phyloP scores from a whole-genome alignment of 1,140 invertebrate species.

The Medauroidea extradentata region DNA sequence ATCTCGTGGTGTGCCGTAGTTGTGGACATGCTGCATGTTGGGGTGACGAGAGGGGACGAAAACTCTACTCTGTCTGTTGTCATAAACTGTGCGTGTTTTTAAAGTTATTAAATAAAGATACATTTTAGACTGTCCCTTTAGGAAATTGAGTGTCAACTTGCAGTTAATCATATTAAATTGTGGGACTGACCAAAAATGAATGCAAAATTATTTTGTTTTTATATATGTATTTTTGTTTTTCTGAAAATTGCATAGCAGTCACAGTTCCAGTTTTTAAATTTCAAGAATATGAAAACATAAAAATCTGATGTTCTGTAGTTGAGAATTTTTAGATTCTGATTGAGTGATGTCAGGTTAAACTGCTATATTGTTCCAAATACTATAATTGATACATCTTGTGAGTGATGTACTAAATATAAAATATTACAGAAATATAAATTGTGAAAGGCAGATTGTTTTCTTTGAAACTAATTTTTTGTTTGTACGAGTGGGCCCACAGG shows the following conservation, averaged over 20 bases:
- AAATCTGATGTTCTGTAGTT: conserved; percentile 12
- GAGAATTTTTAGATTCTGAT: conserved; percentile 10
- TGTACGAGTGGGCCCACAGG: no score
- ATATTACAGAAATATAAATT: conserved; percentile 1
- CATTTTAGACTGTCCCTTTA: conserved; percentile 13
- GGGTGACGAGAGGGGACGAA: background rate
- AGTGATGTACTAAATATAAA: conserved; percentile 6
- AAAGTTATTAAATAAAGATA: conserved; percentile 10
- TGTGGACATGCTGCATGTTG: background rate
- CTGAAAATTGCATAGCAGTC: conserved; percentile 11
- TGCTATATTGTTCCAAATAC: conserved; percentile 14
- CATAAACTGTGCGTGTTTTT: conserved; percentile 17
- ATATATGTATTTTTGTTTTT: conserved; percentile 13
- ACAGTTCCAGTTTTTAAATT: conserved; percentile 13
- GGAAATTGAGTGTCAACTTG: conserved; percentile 3
- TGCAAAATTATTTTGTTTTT: conserved; percentile 6
- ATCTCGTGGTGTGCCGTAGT: background rate
- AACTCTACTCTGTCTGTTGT: conserved; percentile 10
- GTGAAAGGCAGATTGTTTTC: no score
- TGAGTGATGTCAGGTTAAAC: conserved; percentile 12
- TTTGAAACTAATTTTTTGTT: no score
- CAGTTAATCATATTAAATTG: conserved; percentile 4
- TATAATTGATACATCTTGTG: conserved; percentile 12
- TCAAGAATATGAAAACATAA: conserved; percentile 9
- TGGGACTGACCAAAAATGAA: conserved; percentile 6